A percentile compares a stretch with the other conserved stretches of the same genome.
These are phyloP conservation scores for Tiphia femorata DNA, from an alignment of 2,888 invertebrate genomes.

Conservation along the genomic window DNA sequence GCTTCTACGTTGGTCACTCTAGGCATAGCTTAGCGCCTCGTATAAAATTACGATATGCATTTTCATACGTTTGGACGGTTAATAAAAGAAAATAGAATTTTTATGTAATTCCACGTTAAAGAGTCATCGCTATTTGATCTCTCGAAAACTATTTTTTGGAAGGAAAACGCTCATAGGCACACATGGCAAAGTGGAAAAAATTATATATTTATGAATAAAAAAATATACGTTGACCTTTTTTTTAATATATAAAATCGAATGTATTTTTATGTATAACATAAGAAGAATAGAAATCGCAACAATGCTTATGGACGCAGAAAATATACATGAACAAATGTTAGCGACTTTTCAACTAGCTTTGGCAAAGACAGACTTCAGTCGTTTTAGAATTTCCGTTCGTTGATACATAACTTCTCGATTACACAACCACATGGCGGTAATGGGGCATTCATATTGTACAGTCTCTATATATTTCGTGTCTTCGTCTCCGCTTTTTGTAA, in stretches of 20 bases:
- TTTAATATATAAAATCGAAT: no score
- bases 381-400: constrained; percentile 63
- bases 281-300: not conserved
- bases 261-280: not conserved
- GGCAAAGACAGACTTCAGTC: constrained; percentile 54
- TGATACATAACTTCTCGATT: constrained; percentile 71
- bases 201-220: no score
- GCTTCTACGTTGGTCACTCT: constrained; percentile 32
- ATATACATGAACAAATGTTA: not conserved
- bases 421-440: constrained; percentile 72
- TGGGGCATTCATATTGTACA: constrained; percentile 76
- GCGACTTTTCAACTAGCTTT: constrained; percentile 6
- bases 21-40: constrained; percentile 1
- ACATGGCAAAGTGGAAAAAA: no score
- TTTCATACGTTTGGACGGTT: no score
- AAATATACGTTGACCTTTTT: no score
- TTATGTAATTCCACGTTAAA: no score
- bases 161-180: no score
- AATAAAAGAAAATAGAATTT: no score
- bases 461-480: constrained; percentile 73
- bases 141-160: no score
- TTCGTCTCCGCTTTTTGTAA: constrained; percentile 66
- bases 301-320: not conserved
- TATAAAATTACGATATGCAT: not conserved
- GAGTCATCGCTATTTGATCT: no score